phyloP scores from a whole-genome alignment of 2,797 vertebrate genomes.

The Aldrovandia affinis region DNA sequence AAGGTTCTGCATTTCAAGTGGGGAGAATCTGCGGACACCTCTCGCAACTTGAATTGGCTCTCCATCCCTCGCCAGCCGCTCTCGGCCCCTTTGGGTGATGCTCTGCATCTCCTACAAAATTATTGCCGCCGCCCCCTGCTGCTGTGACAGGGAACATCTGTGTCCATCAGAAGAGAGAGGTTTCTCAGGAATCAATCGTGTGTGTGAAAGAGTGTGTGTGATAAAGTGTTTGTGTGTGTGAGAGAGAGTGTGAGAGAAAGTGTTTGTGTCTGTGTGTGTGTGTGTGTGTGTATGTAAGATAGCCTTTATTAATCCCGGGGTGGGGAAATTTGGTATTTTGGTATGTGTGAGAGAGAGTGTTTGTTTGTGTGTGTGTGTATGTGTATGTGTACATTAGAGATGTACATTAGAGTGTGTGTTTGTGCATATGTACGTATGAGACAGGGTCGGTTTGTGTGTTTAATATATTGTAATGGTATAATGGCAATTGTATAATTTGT shows the following conservation, averaged over 20 bases:
- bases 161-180: background rate
- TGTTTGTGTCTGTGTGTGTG: too few species aligned
- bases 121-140: slow-evolving; percentile 1
- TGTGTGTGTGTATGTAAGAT: too few species aligned
- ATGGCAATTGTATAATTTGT: too few species aligned
- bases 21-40: background rate
- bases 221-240: background rate
- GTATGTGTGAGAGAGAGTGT: too few species aligned
- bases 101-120: background rate
- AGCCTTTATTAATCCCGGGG: too few species aligned
- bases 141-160: background rate
- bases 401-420: too few species aligned
- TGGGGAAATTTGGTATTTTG: too few species aligned
- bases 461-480: too few species aligned
- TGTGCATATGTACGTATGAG: too few species aligned
- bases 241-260: background rate
- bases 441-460: too few species aligned
- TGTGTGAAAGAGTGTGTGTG: background rate
- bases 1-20: background rate
- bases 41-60: background rate
- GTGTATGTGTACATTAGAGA: too few species aligned
- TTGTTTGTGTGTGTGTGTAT: too few species aligned
- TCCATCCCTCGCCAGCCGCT: background rate
- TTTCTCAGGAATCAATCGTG: background rate
- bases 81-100: background rate